phyloP scores from a whole-genome alignment of 64 coral and sea anemone genomes.

The Orbicella faveolata region DNA sequence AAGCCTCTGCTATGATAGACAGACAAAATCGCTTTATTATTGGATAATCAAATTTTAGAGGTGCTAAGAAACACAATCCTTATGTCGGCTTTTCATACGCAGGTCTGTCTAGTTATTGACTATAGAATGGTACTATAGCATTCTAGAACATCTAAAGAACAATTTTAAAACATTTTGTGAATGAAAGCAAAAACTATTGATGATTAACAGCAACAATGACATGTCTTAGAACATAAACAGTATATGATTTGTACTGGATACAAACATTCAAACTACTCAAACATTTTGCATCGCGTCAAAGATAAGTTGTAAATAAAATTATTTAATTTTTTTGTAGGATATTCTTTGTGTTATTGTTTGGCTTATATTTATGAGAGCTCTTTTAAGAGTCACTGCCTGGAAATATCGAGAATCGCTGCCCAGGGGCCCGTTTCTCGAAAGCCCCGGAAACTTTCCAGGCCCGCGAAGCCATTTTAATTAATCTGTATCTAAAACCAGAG shows the following conservation, averaged over 20 bases:
- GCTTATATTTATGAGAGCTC: neutral
- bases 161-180: too few relatives aligned
- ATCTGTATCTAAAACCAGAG: too few relatives aligned
- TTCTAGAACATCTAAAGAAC: too few relatives aligned
- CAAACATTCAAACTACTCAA: neutral
- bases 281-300: slow-evolving; percentile 3
- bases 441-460: too few relatives aligned
- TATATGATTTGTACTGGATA: neutral
- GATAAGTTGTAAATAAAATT: slow-evolving; percentile 26
- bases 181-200: neutral
- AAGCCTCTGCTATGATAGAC: too few relatives aligned
- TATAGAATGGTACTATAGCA: neutral
- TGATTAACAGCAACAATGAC: neutral
- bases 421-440: too few relatives aligned
- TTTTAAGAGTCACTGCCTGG: too few relatives aligned
- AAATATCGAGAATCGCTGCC: too few relatives aligned
- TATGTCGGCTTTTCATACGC: neutral
- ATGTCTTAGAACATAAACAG: neutral
- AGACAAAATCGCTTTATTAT: too few relatives aligned
- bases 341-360: neutral
- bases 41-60: too few relatives aligned
- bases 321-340: slow-evolving; percentile 12
- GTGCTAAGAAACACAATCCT: neutral
- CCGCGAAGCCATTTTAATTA: too few relatives aligned
- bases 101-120: neutral